Evolutionary conservation across 2,888 invertebrate genomes (phyloP).

Genomic region (Drosophila vallismaia): DNA sequence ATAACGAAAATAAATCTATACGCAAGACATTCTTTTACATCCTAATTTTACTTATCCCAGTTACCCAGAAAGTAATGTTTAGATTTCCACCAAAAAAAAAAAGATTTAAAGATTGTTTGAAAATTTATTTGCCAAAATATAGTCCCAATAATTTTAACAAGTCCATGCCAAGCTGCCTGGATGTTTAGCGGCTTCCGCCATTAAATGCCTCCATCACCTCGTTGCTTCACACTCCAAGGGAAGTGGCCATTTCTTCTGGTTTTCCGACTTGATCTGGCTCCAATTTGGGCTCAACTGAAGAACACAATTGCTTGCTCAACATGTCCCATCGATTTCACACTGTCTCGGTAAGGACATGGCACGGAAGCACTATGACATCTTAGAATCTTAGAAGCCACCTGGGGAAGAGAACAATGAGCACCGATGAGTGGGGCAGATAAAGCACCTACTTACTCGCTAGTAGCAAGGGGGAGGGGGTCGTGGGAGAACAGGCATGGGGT

Average conservation of each 20-base stretch:
- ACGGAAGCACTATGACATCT: background rate
- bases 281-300: constrained; percentile 24
- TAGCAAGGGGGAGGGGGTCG: background rate
- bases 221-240: background rate
- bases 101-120: no score
- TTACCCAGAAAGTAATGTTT: no score
- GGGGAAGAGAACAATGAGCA: constrained; percentile 10
- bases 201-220: no score
- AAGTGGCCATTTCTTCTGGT: background rate
- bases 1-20: no score
- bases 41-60: no score
- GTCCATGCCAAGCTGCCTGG: no score
- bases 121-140: no score
- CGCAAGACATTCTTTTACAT: no score
- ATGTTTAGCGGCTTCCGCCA: no score
- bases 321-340: constrained; percentile 7
- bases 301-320: constrained; percentile 52
- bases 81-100: no score
- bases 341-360: background rate
- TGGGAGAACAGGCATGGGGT: background rate
- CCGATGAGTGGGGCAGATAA: constrained; percentile 9
- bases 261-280: background rate
- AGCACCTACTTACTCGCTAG: constrained; percentile 27
- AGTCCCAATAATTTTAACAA: no score
- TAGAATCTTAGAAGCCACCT: constrained; percentile 34